Percentiles rank a stretch among this genome's conserved stretches.
These are phyloP conservation scores for Trichosurus vulpecula DNA, from an alignment of 2,797 vertebrate genomes.

Conservation along the genomic window DNA sequence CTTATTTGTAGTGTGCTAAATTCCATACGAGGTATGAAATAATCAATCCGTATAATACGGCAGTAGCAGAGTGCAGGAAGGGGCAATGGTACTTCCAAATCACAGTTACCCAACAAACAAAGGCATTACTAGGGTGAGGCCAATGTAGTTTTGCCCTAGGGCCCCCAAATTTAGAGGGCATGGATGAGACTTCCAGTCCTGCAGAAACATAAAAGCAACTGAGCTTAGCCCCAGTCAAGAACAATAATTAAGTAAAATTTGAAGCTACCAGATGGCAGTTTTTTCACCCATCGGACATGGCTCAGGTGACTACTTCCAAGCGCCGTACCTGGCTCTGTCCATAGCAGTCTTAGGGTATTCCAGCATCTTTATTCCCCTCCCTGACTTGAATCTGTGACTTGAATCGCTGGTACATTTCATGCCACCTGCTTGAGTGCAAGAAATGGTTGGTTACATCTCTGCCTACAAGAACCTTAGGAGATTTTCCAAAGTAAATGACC, in stretches of 20 bases:
- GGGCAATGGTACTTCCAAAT: background rate
- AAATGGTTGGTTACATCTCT: background rate
- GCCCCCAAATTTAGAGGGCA: background rate
- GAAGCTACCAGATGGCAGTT: background rate
- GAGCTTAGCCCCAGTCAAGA: background rate
- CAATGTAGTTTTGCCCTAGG: background rate
- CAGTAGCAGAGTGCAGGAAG: background rate
- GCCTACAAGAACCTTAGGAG: background rate
- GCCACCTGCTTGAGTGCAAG: background rate
- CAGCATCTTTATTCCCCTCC: background rate
- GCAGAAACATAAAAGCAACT: background rate
- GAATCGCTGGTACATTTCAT: background rate
- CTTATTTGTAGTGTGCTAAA: background rate
- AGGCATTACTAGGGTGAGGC: background rate
- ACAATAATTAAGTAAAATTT: background rate
- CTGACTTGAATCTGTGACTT: background rate
- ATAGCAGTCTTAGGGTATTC: background rate
- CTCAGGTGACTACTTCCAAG: background rate
- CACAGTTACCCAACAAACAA: background rate
- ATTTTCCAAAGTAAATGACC: background rate
- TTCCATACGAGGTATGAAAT: background rate
- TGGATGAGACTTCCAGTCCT: background rate
- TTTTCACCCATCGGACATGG: background rate
- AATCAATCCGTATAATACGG: background rate
- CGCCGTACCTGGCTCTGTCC: background rate